Base-by-base conservation (phyloP, 2,113 vertebrate species). In the Cinclus mexicanus region DNA sequence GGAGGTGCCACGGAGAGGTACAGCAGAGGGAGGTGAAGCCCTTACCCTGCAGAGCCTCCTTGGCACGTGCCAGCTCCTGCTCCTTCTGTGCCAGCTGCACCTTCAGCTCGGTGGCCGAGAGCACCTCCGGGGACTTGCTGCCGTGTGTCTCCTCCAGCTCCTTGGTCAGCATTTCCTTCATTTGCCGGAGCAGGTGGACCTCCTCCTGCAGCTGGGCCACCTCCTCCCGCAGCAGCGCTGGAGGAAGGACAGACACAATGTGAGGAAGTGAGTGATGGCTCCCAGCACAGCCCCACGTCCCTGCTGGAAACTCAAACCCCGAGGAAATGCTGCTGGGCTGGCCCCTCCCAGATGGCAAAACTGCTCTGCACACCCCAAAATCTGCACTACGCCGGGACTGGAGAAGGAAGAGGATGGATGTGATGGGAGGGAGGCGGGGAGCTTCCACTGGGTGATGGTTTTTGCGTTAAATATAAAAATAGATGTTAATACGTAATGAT, bases 101-200 rank as follows among this genome's bases (percentile, higher is more conserved):
- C 65, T 99, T 98, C 60, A 99, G 98, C 97, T 99, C 99, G 1
- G 99, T 99, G 97, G 98, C 98, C 0, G 99, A 99, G 81, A 99
- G 99, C 89, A 99, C 97, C 97, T 99, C 98, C 0, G 99, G 98
- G 1, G 99, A 98, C 78, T 99, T 99, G 96, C 99, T 98, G 39
- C 99, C 98, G 29, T 99, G 99, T 0, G 98, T 98, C 97, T 99
- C 99, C 97, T 99, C 99, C 98, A 99, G 98, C 96, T 99, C 99
- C 93, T 99, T 99, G 1, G 98, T 98, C 96, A 99, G 95, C 99
- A 99, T 98, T 95, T 99, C 99, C 98, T 99, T 99, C 99, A 99
- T 99, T 98, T 99, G 99, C 68, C 99, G 98, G 96, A 99, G 98
- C 97, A 99, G 98, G 97, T 99, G 99, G n/a, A 99, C 98, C 97